Evolutionary conservation across 2,888 invertebrate species (phyloP), one percentile per base, ranked within the genome.

Genomic region (Hirtodrosophila cameraria): DNA sequence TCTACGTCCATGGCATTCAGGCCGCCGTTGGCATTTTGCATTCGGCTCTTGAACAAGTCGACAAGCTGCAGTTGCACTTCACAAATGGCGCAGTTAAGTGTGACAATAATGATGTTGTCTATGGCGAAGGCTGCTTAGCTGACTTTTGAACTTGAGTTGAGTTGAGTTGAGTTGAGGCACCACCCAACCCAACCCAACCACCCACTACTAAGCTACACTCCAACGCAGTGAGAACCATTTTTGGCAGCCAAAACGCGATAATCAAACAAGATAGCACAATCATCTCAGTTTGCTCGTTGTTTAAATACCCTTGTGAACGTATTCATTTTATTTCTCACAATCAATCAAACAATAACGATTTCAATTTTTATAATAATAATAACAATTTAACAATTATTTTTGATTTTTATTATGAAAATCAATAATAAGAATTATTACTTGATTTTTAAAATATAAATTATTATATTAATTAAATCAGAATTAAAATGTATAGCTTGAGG

Each of bases 101-200:
- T 59, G 73, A 77, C 77, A 83, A 79, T 79, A 62, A 82, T 82
- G 75, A 78, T 72, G 76, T 67, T 77, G 83, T 67, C 67, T 60
- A 59, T 62, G 62, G 43, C 43, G 41, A 18, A 39, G 52, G 50
- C 53, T 67, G 62, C 38, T 45, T 59, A 49, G 52, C 30, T 53
- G 30, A 45, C 43, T 64, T 65, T 41, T 65, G 48, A 49, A 55
- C 58, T 49, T 38, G 28, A 41, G 65, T 53, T 49, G 18, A 41
- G 59, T n/a, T n/a, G n/a, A n/a, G n/a, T n/a, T n/a, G n/a, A n/a
- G n/a, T n/a, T n/a, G n/a, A n/a, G n/a, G n/a, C n/a, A n/a, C 45
- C 58, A 43, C 18, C 31, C 30, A 20, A 23, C 16, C 12, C 23
- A 7, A 8, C 7, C 23, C 27, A 13, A 0, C 31, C 31, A 1